Conservation (phyloP, 2,888 invertebrate genomes). For the Nasonovia ribisnigri region DNA sequence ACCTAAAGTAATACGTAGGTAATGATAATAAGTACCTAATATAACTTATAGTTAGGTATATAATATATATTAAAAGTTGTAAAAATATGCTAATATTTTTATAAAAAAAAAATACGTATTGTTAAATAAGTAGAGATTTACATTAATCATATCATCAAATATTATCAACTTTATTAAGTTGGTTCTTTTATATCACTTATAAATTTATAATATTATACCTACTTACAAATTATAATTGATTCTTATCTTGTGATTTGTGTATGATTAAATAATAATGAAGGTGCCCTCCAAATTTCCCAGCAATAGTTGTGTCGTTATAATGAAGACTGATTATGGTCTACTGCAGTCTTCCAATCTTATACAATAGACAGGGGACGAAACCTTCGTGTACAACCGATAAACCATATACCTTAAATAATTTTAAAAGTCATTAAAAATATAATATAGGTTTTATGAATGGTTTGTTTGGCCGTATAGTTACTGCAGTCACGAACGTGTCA, state of each 20-base stretch:
- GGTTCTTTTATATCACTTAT: neutral
- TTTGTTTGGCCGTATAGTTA: neutral
- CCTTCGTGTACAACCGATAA: neutral
- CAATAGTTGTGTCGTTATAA: neutral
- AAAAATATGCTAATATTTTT: neutral
- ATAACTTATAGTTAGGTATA: neutral
- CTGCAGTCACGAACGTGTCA: constrained; percentile 45
- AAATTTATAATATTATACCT: neutral
- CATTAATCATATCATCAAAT: neutral
- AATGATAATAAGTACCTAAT: no score
- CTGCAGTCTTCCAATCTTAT: neutral
- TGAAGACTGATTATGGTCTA: neutral
- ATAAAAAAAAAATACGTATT: neutral
- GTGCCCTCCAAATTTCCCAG: neutral
- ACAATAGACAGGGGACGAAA: neutral
- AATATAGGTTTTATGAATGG: constrained; percentile 13
- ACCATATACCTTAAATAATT: neutral
- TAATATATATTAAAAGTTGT: neutral
- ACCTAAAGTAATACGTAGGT: no score
- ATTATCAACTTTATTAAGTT: neutral
- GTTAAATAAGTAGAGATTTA: neutral
- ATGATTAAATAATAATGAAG: neutral
- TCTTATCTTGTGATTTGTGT: neutral
- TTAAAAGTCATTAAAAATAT: constrained; percentile 29
- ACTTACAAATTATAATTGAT: neutral